phyloP scores from a whole-genome alignment of 2,888 invertebrate species.

The Apantesis nais region DNA sequence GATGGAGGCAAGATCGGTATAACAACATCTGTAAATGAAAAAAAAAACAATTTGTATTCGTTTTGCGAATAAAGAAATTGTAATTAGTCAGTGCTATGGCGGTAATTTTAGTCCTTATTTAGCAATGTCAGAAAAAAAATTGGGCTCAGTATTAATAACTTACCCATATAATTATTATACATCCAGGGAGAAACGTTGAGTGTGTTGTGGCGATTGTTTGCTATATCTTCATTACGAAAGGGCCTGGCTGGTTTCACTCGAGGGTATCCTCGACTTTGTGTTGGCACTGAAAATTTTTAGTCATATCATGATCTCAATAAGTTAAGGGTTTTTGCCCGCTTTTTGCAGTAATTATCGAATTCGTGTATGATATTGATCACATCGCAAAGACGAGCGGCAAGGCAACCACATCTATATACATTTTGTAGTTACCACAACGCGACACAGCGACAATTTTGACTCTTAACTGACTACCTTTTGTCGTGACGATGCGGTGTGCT shows the following conservation, averaged over 20 bases:
- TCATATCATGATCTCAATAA: not conserved
- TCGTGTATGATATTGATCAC: too few relatives aligned
- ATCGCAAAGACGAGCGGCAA: too few relatives aligned
- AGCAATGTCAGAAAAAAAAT: not conserved
- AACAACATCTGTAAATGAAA: conserved; percentile 55
- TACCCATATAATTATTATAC: conserved; percentile 48
- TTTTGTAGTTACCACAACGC: too few relatives aligned
- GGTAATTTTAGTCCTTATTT: not conserved
- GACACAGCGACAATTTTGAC: too few relatives aligned
- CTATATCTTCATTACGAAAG: conserved; percentile 68
- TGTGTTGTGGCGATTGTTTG: conserved; percentile 49
- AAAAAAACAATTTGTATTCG: not conserved
- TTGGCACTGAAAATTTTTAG: conserved; percentile 29
- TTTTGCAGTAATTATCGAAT: too few relatives aligned
- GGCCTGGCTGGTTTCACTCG: conserved; percentile 70
- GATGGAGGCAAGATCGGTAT: conserved; percentile 77
- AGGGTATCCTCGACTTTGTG: conserved; percentile 58
- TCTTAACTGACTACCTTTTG: too few relatives aligned
- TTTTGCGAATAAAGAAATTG: not conserved
- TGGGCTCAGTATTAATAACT: not conserved
- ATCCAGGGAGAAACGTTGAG: conserved; percentile 58
- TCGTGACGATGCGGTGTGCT: too few relatives aligned
- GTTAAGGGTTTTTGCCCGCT: not conserved
- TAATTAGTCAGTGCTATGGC: too few relatives aligned
- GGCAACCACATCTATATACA: too few relatives aligned